A percentile compares a stretch with the other conserved stretches of the same genome.
Conservation (phyloP, 2,113 vertebrate species). For the Orientallactaga bullata region DNA sequence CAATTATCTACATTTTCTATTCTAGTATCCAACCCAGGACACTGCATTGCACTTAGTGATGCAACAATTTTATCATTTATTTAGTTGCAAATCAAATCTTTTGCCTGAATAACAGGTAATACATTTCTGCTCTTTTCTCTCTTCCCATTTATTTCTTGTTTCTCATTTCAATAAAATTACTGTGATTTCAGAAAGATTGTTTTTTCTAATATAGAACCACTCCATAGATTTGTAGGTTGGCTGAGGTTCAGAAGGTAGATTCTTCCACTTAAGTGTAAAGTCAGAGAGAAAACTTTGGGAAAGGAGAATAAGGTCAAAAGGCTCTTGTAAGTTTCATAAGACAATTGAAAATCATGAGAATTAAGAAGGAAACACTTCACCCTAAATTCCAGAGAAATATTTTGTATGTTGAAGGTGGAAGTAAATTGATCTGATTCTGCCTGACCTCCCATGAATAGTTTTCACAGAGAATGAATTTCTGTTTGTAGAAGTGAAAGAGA, state of each 20-base stretch:
- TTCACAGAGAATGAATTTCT: slow-evolving; percentile 58
- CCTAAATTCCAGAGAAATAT: slow-evolving; percentile 39
- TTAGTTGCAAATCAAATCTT: slow-evolving; percentile 1
- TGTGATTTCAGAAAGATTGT: background rate
- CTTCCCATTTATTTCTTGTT: background rate
- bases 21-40: background rate
- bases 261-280: slow-evolving; percentile 42
- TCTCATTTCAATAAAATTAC: slow-evolving; percentile 40
- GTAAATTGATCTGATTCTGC: slow-evolving; percentile 53
- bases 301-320: background rate
- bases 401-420: slow-evolving; percentile 53
- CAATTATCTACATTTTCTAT: background rate
- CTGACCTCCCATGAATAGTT: slow-evolving; percentile 39
- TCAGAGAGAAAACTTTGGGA: slow-evolving; percentile 59
- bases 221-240: background rate
- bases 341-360: slow-evolving; percentile 5
- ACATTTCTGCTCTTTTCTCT: background rate
- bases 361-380: slow-evolving; percentile 49
- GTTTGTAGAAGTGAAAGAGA: slow-evolving; percentile 57
- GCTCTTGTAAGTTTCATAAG: slow-evolving; percentile 41
- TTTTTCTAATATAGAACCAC: background rate
- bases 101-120: background rate
- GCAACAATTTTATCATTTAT: background rate
- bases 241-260: background rate
- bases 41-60: background rate